These are phyloP conservation scores for Spodoptera picta DNA, from an alignment of 2,888 invertebrate species.

Conservation along the genomic window DNA sequence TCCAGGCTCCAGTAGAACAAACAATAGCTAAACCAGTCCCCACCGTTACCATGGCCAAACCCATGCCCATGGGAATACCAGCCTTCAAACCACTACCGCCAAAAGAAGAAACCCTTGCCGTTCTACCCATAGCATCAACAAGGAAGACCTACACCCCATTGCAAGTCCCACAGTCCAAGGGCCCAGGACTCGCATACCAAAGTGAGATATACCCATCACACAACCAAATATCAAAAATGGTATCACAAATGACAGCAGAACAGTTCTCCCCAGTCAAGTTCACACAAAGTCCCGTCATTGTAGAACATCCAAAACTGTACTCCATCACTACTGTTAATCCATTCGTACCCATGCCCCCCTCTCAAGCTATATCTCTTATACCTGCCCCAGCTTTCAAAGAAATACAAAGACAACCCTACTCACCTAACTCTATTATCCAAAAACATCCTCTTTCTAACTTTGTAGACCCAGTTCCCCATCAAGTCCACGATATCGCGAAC, in stretches of 20 bases:
- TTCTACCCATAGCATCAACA: conserved; percentile 81
- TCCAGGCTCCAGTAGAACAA: conserved; percentile 69
- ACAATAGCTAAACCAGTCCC: conserved; percentile 64
- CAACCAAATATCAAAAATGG: conserved; percentile 82
- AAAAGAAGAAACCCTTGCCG: conserved; percentile 87
- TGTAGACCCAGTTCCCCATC: conserved; percentile 85
- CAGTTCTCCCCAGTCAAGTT: conserved; percentile 76
- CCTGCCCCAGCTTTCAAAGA: conserved; percentile 78
- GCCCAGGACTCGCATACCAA: conserved; percentile 78
- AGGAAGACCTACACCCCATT: conserved; percentile 77
- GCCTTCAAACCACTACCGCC: conserved; percentile 94
- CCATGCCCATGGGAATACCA: conserved; percentile 90
- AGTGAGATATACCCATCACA: conserved; percentile 84
- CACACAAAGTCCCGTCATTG: conserved; percentile 74
- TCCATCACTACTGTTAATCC: conserved; percentile 85
- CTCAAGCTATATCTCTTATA: conserved; percentile 77
- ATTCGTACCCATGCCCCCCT: conserved; percentile 83
- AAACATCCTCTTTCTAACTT: conserved; percentile 84
- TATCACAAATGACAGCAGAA: conserved; percentile 82
- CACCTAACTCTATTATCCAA: conserved; percentile 70
- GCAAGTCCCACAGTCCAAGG: conserved; percentile 77
- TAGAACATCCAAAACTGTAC: conserved; percentile 78
- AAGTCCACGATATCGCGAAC: conserved; percentile 80
- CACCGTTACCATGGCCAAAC: conserved; percentile 85
- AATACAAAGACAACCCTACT: conserved; percentile 71